Evolutionary conservation across 2,888 invertebrate genomes (phyloP), one percentile per base, ranked within the genome.

Genomic region (Tenthredo notha): DNA sequence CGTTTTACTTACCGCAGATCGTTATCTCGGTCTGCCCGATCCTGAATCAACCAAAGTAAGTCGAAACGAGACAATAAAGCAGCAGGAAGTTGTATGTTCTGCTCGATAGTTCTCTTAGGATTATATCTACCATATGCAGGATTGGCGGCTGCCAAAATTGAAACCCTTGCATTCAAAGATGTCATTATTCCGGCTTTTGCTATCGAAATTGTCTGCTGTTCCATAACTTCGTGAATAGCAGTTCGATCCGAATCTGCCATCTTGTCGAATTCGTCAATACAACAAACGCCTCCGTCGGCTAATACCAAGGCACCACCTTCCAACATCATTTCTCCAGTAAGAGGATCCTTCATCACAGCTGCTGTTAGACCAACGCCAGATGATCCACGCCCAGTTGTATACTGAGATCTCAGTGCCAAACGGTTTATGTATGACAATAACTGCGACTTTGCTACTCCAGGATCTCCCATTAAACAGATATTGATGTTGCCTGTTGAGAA

Each of bases 171-270:
- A 94, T 99, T 99, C 87, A 99, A 94, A 84, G 98, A 98, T 0
- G 99, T 99, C 98, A 99, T 98, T 90, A 99, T 99, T 86, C 99
- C 99, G 50, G 99, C 99, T 95, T 99, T 99, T 21, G 99, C 99
- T 90, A 99, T 99, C 85, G 99, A 99, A 88, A 99, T 99, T 18
- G 99, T 99, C 94, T 99, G 99, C 92, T 99, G 99, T 94, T 99
- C 99, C 98, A 98, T 98, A 65, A 99, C 99, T 94, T 99, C 99
- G 93, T 99, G 99, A 89, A 99, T 98, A 84, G 99, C 98, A 0
- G 98, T 98, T 91, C 99, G 96, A 94, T 99, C 99, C 67, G 94
- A 94, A 88, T 99, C 99, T 78, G 98, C 98, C 99, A 99, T 99
- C 94, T 99, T 99, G 94, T 99, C 99, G 93, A 99, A 99, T 94